Conservation (phyloP, 2,888 invertebrate genomes). For the Drosophila parthenogenetica region DNA sequence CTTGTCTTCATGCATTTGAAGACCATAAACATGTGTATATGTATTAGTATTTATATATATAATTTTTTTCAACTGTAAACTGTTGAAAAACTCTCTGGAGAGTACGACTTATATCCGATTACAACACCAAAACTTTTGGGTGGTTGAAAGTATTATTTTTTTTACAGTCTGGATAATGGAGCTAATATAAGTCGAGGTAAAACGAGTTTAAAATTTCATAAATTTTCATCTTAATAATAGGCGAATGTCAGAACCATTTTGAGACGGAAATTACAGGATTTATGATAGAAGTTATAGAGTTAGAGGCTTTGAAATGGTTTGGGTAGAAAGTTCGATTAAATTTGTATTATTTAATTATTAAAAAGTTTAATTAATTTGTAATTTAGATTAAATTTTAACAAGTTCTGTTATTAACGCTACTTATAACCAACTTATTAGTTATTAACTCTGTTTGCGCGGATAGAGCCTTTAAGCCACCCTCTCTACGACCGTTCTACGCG, state of each 20-base stretch:
- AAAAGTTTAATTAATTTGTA: neutral
- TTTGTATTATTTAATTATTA: neutral
- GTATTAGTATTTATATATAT: neutral
- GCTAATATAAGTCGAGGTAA: constrained; percentile 47
- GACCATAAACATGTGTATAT: constrained; percentile 16
- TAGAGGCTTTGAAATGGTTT: neutral
- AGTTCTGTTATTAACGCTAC: neutral
- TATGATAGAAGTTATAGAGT: neutral
- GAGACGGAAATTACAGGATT: constrained; percentile 2
- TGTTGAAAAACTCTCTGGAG: constrained; percentile 57
- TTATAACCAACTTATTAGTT: constrained; percentile 28
- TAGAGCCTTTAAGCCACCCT: constrained; percentile 23
- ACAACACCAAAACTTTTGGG: constrained; percentile 70
- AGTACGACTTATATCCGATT: constrained; percentile 76
- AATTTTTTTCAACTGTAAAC: constrained; percentile 4
- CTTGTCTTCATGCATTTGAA: constrained; percentile 36
- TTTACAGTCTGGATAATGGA: constrained; percentile 44
- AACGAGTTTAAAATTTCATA: constrained; percentile 52
- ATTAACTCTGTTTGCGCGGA: constrained; percentile 25
- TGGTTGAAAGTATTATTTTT: constrained; percentile 45
- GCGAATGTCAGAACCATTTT: constrained; percentile 11
- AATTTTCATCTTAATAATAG: constrained; percentile 43
- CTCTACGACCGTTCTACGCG: constrained; percentile 6
- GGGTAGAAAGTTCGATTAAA: neutral
- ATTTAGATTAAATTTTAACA: neutral